Base-by-base conservation (phyloP, 2,113 vertebrate species). In the Cnemophilus loriae region DNA sequence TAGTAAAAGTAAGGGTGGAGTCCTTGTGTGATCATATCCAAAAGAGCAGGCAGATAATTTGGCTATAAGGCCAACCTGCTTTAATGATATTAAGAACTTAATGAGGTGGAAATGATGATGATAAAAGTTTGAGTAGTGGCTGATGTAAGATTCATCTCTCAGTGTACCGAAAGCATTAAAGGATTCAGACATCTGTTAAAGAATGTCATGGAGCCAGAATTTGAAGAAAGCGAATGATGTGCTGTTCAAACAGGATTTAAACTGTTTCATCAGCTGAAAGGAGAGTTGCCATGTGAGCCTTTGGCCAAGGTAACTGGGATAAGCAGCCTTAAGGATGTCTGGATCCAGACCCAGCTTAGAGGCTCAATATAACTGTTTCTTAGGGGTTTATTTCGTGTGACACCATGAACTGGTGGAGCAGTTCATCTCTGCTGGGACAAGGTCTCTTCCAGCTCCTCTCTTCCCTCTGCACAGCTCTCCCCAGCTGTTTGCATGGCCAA, bases 1-100 rank as follows among this genome's bases (percentile, higher is more conserved):
- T 24, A 81, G 76, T 92, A 89, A 87, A 93, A 95, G 94, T 95
- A 16, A 84, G 91, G 93, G 93, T 70, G 83, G 93, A 89, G 91
- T 61, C 42, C 24, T 1, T 9, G 13, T 73, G 63, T 67, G 68
- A 78, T 93, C 44, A 2, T 86, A 86, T 82, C 73, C 60, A 35
- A 76, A 89, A 84, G 65, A 84, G 61, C 65, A 79, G 84, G 80
- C 82, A 76, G 93, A 41, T 84, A 41, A 89, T 87, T 78, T 87
- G 67, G 59, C 64, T 87, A 0, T 64, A 41, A 89, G 88, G 16
- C 80, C 55, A 74, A 84, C 63, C 39, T 70, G 42, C 76, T 85
- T 65, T 79, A 89, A 15, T 76, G 71, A 44, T 90, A 64, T 60
- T 84, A 70, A 75, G 63, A 69, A 17, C 24, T 47, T 92, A 92